Conservation (phyloP, 1,140 invertebrate genomes). For the Drosophila kepulauana region DNA sequence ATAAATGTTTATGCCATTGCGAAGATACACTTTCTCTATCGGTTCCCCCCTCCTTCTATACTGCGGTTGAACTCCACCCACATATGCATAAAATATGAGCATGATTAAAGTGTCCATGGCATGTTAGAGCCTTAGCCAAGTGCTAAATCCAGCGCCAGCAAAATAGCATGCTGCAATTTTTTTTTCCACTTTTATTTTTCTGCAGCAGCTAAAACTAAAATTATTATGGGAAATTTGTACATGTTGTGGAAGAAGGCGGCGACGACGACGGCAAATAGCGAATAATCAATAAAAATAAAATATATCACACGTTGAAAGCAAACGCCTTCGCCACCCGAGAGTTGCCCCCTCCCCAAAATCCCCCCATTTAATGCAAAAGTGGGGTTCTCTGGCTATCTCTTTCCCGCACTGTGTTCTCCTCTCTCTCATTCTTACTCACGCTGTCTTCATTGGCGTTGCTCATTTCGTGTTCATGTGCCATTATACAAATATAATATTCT, state of each 20-base stretch:
- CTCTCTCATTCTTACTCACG: not conserved
- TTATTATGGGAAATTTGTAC: constrained; percentile 68
- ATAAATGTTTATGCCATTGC: not conserved
- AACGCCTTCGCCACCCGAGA: constrained; percentile 21
- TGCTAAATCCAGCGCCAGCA: constrained; percentile 19
- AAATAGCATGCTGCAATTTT: constrained; percentile 27
- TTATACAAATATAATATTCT: constrained; percentile 83
- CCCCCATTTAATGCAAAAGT: constrained; percentile 4
- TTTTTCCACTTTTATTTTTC: not conserved
- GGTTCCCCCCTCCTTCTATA: not conserved
- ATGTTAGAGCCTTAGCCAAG: constrained; percentile 67
- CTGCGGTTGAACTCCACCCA: constrained; percentile 19
- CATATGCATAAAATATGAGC: constrained; percentile 75
- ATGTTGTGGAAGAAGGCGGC: constrained; percentile 44
- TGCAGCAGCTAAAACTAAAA: constrained; percentile 54
- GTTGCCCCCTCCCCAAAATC: not conserved
- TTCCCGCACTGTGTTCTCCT: not conserved
- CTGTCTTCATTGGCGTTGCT: constrained; percentile 50
- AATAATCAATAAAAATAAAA: constrained; percentile 84
- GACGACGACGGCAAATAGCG: constrained; percentile 39
- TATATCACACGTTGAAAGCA: constrained; percentile 75
- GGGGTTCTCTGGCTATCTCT: constrained; percentile 12
- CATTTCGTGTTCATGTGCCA: constrained; percentile 82
- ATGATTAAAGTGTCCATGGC: constrained; percentile 78
- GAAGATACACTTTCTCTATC: not conserved